A percentile compares a stretch with the other conserved stretches of the same genome.
Conservation (phyloP, 2,888 invertebrate genomes). For the Chrysodeixis includens region DNA sequence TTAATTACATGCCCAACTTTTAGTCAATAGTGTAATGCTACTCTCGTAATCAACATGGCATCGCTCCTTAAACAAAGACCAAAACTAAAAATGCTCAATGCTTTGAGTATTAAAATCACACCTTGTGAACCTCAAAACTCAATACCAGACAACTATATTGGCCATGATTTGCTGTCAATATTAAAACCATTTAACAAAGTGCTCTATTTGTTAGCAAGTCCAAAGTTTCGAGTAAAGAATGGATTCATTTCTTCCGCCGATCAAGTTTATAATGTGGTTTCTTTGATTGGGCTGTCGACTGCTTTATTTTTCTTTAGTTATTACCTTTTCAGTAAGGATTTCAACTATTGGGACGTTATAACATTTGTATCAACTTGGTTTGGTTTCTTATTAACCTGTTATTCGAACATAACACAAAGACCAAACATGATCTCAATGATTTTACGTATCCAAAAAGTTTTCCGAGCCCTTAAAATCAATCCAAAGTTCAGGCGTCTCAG, state of each 20-base stretch:
- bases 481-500: background rate
- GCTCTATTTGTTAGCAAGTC: constrained; percentile 11
- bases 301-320: background rate
- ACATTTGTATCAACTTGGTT: background rate
- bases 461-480: background rate
- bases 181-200: constrained; percentile 21
- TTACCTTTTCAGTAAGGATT: too few relatives aligned
- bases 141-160: background rate
- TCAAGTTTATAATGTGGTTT: constrained; percentile 5
- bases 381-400: background rate
- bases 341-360: background rate
- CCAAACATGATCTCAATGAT: background rate
- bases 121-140: too few relatives aligned
- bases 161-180: constrained; percentile 15
- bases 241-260: constrained; percentile 9
- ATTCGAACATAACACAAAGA: background rate
- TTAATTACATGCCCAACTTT: too few relatives aligned
- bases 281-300: background rate
- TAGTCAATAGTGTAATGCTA: too few relatives aligned
- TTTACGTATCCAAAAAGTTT: background rate
- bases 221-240: constrained; percentile 17
- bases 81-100: too few relatives aligned
- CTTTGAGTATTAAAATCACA: too few relatives aligned
- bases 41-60: too few relatives aligned
- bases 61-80: too few relatives aligned